These are phyloP conservation scores for Lanius ludovicianus DNA, from an alignment of 2,113 vertebrate genomes.

Conservation along the genomic window DNA sequence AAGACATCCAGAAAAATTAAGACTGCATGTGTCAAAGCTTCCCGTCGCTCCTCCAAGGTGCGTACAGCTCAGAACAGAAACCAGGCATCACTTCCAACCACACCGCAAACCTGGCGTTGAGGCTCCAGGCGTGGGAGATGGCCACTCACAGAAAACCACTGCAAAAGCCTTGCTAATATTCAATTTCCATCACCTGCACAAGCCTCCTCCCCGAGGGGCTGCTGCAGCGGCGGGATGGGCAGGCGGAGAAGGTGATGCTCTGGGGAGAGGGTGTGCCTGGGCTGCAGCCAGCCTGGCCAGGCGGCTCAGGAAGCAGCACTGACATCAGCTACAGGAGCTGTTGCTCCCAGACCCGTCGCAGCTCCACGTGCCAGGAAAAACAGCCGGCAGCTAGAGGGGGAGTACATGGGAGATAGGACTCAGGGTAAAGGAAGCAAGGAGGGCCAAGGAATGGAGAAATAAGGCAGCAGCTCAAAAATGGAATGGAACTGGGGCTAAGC, in stretches of 20 bases:
- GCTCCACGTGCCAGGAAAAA: neutral
- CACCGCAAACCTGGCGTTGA: accelerated
- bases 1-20: neutral
- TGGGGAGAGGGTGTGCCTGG: neutral
- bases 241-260: neutral
- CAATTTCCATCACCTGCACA: neutral
- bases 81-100: neutral
- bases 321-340: neutral
- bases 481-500: neutral
- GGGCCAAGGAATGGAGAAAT: neutral
- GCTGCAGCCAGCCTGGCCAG: neutral
- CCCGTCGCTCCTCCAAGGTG: neutral
- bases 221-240: neutral
- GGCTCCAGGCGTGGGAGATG: neutral
- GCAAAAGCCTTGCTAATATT: neutral
- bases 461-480: neutral
- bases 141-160: accelerated
- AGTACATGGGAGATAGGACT: neutral
- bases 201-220: neutral
- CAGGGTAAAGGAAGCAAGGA: neutral
- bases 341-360: neutral
- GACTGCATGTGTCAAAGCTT: neutral
- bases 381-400: neutral
- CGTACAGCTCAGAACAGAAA: neutral
- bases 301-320: neutral